A percentile compares a stretch with the other conserved stretches of the same genome.
Evolutionary conservation across 1,140 invertebrate genomes (phyloP).

Genomic region (Dolichoris vasculosae): DNA sequence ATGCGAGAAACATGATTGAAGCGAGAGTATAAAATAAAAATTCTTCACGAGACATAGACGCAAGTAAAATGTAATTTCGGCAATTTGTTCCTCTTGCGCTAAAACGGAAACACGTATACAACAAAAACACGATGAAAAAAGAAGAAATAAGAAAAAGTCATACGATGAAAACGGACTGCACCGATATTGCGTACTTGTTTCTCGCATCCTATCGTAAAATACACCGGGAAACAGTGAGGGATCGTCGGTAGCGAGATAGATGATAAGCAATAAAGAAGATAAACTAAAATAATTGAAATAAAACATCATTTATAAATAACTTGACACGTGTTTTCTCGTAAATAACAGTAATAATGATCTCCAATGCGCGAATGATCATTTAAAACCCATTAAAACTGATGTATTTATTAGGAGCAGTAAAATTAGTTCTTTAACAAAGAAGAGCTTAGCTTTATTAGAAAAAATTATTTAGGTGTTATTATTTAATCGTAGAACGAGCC

Average conservation of each 20-base stretch:
- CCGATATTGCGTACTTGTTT: background rate
- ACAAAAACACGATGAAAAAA: background rate
- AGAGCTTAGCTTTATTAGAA: no score
- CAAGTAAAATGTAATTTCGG: background rate
- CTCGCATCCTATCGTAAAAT: constrained; percentile 12
- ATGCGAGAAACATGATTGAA: background rate
- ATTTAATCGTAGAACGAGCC: no score
- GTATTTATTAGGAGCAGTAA: background rate
- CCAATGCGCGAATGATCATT: background rate
- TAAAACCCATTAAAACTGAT: background rate
- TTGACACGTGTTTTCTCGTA: background rate
- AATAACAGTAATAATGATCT: background rate
- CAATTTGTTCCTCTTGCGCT: background rate
- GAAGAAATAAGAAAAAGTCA: background rate
- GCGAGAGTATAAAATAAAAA: background rate
- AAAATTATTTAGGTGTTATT: no score
- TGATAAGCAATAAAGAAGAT: constrained; percentile 52
- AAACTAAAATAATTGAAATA: constrained; percentile 46
- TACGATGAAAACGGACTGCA: background rate
- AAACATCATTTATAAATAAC: background rate
- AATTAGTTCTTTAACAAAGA: no score
- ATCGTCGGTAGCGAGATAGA: constrained; percentile 42
- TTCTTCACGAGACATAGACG: background rate
- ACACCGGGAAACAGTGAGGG: background rate
- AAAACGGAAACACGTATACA: background rate